phyloP scores from a whole-genome alignment of 1,140 invertebrate genomes.

The Bilobella aurantiaca region DNA sequence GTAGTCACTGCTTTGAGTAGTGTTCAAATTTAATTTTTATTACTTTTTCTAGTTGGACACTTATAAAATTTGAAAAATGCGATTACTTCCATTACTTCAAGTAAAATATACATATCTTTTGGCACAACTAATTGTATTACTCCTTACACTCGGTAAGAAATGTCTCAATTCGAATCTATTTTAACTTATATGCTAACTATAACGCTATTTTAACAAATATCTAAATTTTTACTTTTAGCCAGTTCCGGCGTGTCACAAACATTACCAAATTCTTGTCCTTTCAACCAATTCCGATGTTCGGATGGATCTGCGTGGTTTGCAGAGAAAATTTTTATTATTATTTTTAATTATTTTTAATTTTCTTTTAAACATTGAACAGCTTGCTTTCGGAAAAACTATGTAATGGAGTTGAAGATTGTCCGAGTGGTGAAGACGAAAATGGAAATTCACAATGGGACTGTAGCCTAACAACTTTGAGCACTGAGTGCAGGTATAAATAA shows the following conservation, averaged over 20 bases:
- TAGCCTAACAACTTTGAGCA: not conserved
- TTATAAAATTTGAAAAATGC: no score
- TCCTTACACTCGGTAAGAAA: no score
- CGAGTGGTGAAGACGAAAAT: conserved; percentile 9
- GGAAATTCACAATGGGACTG: conserved; percentile 5
- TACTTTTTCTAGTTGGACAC: no score
- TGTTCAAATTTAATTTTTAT: no score
- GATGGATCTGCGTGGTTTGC: conserved; percentile 3
- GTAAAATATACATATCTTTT: no score
- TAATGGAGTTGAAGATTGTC: not conserved
- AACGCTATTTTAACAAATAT: no score
- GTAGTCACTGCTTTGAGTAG: no score
- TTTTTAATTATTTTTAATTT: not conserved
- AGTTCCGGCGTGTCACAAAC: not conserved
- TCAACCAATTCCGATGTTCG: not conserved
- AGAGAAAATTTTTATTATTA: not conserved
- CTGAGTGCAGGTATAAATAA: conserved; percentile 1
- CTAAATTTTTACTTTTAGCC: not conserved
- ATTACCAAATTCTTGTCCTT: conserved; percentile 1
- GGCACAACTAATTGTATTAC: no score
- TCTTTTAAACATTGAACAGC: not conserved
- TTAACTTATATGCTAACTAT: no score
- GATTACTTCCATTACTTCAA: no score
- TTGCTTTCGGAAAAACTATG: conserved; percentile 1
- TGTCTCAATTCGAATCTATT: no score